Conservation (phyloP, 2,797 vertebrate genomes). For the Accipiter fasciatus region DNA sequence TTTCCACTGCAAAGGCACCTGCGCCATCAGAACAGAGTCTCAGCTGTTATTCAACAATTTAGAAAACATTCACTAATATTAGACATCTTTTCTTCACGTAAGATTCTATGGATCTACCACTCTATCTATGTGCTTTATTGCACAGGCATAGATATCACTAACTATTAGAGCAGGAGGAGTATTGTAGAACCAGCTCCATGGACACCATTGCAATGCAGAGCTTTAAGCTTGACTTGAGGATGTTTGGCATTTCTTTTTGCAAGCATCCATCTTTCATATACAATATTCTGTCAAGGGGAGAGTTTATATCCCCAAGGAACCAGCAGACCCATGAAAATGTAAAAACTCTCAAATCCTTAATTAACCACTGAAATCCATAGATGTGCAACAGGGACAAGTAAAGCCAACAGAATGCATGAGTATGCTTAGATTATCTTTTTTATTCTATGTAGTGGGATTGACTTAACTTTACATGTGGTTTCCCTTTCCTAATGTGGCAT, state of each 20-base stretch:
- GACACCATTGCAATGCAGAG: background rate
- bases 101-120: background rate
- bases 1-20: background rate
- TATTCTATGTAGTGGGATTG: background rate
- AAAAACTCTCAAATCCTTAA: background rate
- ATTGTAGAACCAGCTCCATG: background rate
- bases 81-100: background rate
- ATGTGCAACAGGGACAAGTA: background rate
- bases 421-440: background rate
- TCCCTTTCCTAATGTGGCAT: background rate
- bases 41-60: background rate
- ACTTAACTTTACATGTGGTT: background rate
- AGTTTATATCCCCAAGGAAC: background rate
- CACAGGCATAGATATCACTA: background rate
- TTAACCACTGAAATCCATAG: background rate
- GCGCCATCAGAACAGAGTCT: background rate
- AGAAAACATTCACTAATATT: background rate
- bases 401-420: background rate
- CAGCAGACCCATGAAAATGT: background rate
- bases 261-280: background rate
- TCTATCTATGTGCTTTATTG: background rate
- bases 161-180: background rate
- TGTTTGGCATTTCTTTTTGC: background rate
- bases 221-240: background rate
- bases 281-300: background rate